Evolutionary conservation across 2,113 vertebrate genomes (phyloP), one percentile per base, ranked within the genome.

Genomic region (Cisticola juncidis): DNA sequence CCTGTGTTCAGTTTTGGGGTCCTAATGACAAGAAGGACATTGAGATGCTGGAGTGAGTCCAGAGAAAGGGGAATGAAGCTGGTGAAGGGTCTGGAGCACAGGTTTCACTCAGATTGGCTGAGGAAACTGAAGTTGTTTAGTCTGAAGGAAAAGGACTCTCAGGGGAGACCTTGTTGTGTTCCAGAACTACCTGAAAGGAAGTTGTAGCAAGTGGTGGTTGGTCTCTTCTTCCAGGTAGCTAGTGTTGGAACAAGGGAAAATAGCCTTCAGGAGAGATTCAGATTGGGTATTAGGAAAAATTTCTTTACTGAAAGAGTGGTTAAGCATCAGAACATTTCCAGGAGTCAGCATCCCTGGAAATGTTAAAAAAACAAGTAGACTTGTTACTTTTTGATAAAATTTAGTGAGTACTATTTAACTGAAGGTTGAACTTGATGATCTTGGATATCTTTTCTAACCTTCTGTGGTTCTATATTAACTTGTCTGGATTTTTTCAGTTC

Each of bases 131-230:
- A 13, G 4, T 23, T 53, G 6, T n/a, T 53, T 45, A 45, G 18
- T 12, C 33, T 36, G 64, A 23, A 69, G 18, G n/a, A 53, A 78
- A 69, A 20, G 23, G 10, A 38, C 29, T 7, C 7, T 36, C 51
- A 26, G 13, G 13, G 14, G 25, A 26, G 17, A 36, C 21, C 14
- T 77, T 18, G 22, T 4, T 44, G 9, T 12, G 9, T 14, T 70
- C 54, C 47, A 53, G n/a, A 87, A 11, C 19, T 12, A 29, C 40
- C 8, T 33, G n/a, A 29, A 69, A 38, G 15, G 19, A 70, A 45
- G 18, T 4, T 54, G n/a, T 17, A 53, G n/a, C 5, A 20, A 40
- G 23, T 24, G 12, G 8, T 1, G 0, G 8, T 47, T 12, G 20
- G n/a, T 29, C 12, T 45, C 33, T 54, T 70, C 47, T 35, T 79